Conservation (phyloP, 2,888 invertebrate species). For the Strigamia maritima region DNA sequence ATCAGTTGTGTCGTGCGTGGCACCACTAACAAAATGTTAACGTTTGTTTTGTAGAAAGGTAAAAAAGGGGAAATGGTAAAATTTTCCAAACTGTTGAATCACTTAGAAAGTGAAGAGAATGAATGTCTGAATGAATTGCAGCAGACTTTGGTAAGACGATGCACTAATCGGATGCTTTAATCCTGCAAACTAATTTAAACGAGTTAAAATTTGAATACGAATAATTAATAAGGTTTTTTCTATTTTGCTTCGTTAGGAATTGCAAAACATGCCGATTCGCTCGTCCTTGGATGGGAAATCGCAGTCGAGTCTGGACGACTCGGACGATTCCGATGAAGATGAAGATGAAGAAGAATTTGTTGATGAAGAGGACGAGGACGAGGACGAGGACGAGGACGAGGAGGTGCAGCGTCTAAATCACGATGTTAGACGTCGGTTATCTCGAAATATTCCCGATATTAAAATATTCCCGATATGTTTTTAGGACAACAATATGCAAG, state of each 20-base stretch:
- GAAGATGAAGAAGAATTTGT: background rate
- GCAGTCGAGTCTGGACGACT: background rate
- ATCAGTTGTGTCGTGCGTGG: background rate
- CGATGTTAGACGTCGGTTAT: background rate
- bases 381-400: background rate
- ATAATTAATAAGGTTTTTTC: no score
- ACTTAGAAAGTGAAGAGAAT: conserved; percentile 22
- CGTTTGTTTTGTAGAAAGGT: conserved; percentile 13
- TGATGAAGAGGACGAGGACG: background rate
- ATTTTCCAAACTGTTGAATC: conserved; percentile 34
- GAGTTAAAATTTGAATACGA: background rate
- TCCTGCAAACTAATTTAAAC: background rate
- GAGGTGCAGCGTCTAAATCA: background rate
- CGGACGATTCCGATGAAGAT: background rate
- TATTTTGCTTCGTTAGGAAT: background rate
- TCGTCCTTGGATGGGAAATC: background rate
- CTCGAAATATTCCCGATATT: background rate
- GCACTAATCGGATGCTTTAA: no score
- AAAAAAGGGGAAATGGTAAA: conserved; percentile 22
- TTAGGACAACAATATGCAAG: background rate
- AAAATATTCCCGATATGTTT: no score
- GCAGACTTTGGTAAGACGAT: background rate
- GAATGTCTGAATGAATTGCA: conserved; percentile 23
- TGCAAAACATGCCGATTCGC: background rate
- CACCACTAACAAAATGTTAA: background rate